Base-by-base conservation (phyloP, 2,797 vertebrate genomes). In the Halcyon chelicuti region DNA sequence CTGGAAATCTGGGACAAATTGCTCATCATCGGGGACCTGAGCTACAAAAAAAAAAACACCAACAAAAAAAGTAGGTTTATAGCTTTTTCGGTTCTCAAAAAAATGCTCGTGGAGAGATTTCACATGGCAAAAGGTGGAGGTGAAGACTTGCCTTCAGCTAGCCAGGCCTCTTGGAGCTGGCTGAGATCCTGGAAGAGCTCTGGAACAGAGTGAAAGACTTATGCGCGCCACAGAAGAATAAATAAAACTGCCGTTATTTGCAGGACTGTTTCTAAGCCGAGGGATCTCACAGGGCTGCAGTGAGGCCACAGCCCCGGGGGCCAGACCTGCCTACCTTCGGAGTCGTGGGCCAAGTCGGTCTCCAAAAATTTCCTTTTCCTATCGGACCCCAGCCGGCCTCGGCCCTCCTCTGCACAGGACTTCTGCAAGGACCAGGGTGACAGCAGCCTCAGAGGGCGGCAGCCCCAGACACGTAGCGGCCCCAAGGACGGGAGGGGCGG, bases 111-210 rank as follows among this genome's bases (percentile, higher is more conserved):
- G 5, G 42, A 46, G 85, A 94, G 60, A 46, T 92, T 97, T 94
- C 70, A 73, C 97, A 97, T 20, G 39, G 84, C 95, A 95, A 96
- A 75, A 98, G 22, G 72, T 11, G 14, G 86, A 92, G 92, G 70
- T 63, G 80, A 96, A 80, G 87, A 97, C 98, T 98, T 98, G 99
- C 99, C 99, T 99, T 99, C 99, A 94, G 99, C 99, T 88, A 99
- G 99, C 99, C 99, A 99, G 98, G 99, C 99, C 98, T 99, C 99
- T 91, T 99, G 99, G 82, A 99, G 98, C 97, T 99, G 99, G 97
- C 99, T 99, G 96, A 99, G 99, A 98, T 99, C 99, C 97, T 99
- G 99, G 98, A 99, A 99, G 94, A 99, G 98, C 96, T 99, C 99
- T 99, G 97, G 25, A 98, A 98, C 84, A 96, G 95, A 89, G 76